Conservation (phyloP, 2,113 vertebrate genomes). For the Natator depressus region DNA sequence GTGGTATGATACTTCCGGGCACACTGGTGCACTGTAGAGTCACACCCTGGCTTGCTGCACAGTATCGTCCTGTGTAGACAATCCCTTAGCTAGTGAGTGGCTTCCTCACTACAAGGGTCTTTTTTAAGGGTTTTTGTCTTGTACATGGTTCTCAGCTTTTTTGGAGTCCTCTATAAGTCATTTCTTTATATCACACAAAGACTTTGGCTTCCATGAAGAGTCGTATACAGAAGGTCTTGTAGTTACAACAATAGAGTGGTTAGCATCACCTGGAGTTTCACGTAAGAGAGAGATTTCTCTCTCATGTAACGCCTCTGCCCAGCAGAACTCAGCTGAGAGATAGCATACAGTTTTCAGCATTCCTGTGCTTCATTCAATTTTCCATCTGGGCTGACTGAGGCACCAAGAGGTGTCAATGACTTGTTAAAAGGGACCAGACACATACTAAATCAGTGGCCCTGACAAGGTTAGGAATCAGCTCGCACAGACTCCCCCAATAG, state of each 20-base stretch:
- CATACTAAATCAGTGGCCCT: background rate
- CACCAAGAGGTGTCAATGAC: constrained; percentile 10
- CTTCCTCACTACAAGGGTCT: background rate
- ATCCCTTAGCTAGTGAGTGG: background rate
- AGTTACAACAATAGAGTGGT: background rate
- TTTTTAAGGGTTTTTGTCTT: background rate
- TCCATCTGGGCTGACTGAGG: background rate
- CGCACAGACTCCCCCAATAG: background rate
- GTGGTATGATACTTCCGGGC: background rate
- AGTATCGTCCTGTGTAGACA: background rate
- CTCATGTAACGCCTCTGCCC: background rate
- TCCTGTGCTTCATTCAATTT: background rate
- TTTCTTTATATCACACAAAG: background rate
- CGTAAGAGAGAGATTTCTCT: background rate
- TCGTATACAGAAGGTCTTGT: background rate
- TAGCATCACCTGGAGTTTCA: background rate
- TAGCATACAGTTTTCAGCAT: background rate
- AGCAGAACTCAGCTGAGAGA: background rate
- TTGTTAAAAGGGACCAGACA: background rate
- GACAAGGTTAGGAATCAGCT: background rate
- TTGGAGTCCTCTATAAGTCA: background rate
- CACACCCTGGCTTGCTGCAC: background rate
- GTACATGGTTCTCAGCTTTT: background rate
- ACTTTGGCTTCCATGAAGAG: background rate
- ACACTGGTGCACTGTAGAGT: background rate